A percentile compares a stretch with the other conserved stretches of the same genome.
Evolutionary conservation across 2,797 vertebrate genomes (phyloP).

Genomic region (Hippoglossus hippoglossus): DNA sequence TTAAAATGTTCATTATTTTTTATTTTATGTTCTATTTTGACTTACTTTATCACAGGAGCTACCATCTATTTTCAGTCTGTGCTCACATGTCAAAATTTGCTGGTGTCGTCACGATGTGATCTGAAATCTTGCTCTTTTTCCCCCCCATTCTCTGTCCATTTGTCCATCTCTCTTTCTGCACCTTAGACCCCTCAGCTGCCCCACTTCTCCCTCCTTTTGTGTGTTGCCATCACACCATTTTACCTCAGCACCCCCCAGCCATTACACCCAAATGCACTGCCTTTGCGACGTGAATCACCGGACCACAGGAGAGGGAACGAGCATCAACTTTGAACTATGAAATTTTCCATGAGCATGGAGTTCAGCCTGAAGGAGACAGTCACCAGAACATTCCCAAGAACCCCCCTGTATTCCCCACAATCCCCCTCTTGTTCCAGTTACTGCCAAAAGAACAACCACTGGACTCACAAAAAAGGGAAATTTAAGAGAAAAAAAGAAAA

Average conservation of each 20-base stretch:
- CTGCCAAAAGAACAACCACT: slow-evolving; percentile 60
- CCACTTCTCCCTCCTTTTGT: slow-evolving; percentile 26
- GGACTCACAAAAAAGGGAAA: slow-evolving; percentile 45
- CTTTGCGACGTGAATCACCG: slow-evolving; percentile 32
- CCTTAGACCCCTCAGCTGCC: slow-evolving; percentile 19
- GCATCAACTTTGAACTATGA: slow-evolving; percentile 22
- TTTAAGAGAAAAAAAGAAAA: slow-evolving; percentile 31
- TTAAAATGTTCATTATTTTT: background rate
- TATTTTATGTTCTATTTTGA: too few relatives aligned
- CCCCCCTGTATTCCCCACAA: slow-evolving; percentile 58
- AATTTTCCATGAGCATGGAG: slow-evolving; percentile 36
- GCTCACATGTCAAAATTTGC: background rate
- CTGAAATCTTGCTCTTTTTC: slow-evolving; percentile 7
- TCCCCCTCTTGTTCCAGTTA: slow-evolving; percentile 50
- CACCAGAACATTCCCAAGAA: slow-evolving; percentile 35
- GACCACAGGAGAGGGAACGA: slow-evolving; percentile 43
- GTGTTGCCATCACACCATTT: slow-evolving; percentile 46
- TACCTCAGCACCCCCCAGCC: slow-evolving; percentile 41
- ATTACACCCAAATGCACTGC: slow-evolving; percentile 38
- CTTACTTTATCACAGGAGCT: too few relatives aligned
- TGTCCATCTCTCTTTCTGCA: background rate
- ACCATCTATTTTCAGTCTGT: background rate
- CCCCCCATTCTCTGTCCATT: background rate
- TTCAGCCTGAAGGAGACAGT: slow-evolving; percentile 37
- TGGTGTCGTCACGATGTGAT: background rate